Conservation (phyloP, 2,888 invertebrate genomes). For the Agrochola lychnidis region DNA sequence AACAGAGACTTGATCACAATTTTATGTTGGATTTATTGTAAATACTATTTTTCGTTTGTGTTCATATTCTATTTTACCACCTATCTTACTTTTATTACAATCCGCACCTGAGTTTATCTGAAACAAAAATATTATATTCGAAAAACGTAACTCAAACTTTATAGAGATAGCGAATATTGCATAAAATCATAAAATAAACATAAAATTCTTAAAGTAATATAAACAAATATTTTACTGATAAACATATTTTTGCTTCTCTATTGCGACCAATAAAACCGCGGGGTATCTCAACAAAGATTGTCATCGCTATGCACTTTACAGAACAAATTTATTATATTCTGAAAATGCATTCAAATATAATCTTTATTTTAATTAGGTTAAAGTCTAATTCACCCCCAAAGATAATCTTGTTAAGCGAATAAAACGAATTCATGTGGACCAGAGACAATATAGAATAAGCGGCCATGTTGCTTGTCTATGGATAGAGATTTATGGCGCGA, state of each 20-base stretch:
- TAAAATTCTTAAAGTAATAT: slow-evolving; percentile 43
- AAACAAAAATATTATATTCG: slow-evolving; percentile 32
- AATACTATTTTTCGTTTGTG: not conserved
- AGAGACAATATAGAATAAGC: slow-evolving; percentile 86
- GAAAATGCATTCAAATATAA: slow-evolving; percentile 57
- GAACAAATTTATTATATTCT: slow-evolving; percentile 69
- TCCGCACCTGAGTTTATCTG: slow-evolving; percentile 22
- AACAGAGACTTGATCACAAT: not conserved
- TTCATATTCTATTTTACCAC: not conserved
- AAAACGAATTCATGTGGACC: slow-evolving; percentile 77
- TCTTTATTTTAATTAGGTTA: slow-evolving; percentile 53
- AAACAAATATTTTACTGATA: slow-evolving; percentile 68
- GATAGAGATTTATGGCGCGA: slow-evolving; percentile 82
- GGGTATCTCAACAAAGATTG: slow-evolving; percentile 79
- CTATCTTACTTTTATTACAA: slow-evolving; percentile 10
- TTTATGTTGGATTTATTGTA: not conserved
- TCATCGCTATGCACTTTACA: slow-evolving; percentile 75
- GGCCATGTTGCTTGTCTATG: slow-evolving; percentile 87
- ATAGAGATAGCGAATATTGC: slow-evolving; percentile 39
- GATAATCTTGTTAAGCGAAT: slow-evolving; percentile 59
- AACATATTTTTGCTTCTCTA: slow-evolving; percentile 70
- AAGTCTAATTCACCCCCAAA: slow-evolving; percentile 38
- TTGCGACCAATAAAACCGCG: slow-evolving; percentile 79
- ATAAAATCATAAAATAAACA: slow-evolving; percentile 54
- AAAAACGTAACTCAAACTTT: slow-evolving; percentile 17